Base-by-base conservation (phyloP, 2,797 vertebrate species). In the Silurus aristotelis region DNA sequence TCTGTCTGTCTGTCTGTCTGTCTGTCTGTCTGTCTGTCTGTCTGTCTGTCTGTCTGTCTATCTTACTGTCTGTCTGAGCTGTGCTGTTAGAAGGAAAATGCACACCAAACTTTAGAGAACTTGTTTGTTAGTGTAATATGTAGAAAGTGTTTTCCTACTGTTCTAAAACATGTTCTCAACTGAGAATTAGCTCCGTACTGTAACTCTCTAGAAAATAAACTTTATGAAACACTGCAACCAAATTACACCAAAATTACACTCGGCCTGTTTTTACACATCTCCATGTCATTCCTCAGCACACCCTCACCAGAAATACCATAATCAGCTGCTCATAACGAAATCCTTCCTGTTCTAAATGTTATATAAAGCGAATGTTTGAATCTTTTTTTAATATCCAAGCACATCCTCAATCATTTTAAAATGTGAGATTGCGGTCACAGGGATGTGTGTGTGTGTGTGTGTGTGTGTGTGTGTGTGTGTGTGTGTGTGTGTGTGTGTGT, bases 371-470 rank as follows among this genome's bases (percentile, higher is more conserved):
- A 10, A 72, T 1, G 20, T 72, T 76, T 38, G 38, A 38, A 76
- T 73, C 25, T 46, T 71, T 72, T 46, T 75, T 76, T 58, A 12
- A 31, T 76, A 58, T 5, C n/a, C 55, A 56, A 31, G 73, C 52
- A 31, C 52, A 20, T 76, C 17, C 25, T 76, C 73, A 56, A 31
- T 76, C 52, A 10, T 31, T 76, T 31, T 31, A 55, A 55, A 27
- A 52, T 52, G 73, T 56, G 25, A 76, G 73, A 76, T 58, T 76
- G 56, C 31, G 27, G 56, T 76, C 73, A 58, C 73, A 31, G 52
- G 25, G 14, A 13, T 15, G 22, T 52, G 22, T n/a, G 48, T 76
- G 55, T 38, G 27, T 13, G 55, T 76, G 52, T 19, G 38, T 43
- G 66, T 15, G 66, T 15, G 66, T 31, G 27, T 31, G 67, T 10